Evolutionary conservation across 2,888 invertebrate genomes (phyloP).

Genomic region (Anticlea derivata): DNA sequence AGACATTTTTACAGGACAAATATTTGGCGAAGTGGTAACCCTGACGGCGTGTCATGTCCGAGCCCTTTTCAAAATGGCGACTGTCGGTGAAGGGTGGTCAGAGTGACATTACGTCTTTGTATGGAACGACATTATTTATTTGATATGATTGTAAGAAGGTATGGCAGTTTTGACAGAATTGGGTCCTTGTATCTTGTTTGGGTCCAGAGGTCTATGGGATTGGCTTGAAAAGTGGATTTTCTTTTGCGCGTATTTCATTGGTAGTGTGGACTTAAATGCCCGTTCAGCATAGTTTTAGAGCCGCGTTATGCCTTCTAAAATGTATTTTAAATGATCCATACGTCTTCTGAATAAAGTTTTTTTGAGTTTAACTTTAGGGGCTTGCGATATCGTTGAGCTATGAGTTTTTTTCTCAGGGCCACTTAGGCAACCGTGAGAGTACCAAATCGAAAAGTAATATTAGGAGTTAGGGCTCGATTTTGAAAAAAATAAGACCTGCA

Average conservation of each 20-base stretch:
- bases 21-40: conserved; percentile 65
- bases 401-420: no score
- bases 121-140: conserved; percentile 70
- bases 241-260: background rate
- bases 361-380: no score
- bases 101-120: conserved; percentile 60
- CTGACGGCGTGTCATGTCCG: conserved; percentile 67
- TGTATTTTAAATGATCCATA: no score
- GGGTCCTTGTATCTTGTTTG: conserved; percentile 22
- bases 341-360: no score
- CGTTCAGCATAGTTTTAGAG: no score
- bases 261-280: background rate
- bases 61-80: conserved; percentile 77
- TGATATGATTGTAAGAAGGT: conserved; percentile 52
- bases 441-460: no score
- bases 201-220: conserved; percentile 7
- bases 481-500: no score
- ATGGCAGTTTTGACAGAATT: conserved; percentile 36
- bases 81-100: conserved; percentile 69
- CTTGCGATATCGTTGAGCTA: no score
- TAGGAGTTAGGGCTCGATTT: no score
- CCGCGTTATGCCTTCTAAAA: no score
- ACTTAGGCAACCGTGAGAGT: no score
- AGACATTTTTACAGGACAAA: conserved; percentile 57
- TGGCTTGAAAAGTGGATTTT: conserved; percentile 8